Percentiles rank a stretch among this genome's conserved stretches.
phyloP scores from a whole-genome alignment of 2,797 vertebrate species.

The Craterocephalus amniculus region DNA sequence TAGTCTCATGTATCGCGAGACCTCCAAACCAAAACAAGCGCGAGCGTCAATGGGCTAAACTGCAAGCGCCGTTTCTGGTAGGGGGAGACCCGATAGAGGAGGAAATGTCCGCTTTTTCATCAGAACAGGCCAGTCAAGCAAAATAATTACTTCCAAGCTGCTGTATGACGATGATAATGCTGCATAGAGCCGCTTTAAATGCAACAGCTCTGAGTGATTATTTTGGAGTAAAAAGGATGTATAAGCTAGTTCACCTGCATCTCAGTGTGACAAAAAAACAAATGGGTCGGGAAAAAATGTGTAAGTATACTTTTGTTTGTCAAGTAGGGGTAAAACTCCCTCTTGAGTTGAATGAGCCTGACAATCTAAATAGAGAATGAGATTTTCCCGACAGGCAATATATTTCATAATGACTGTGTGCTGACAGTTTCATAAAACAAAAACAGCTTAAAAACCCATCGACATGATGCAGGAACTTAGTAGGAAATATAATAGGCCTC shows the following conservation, averaged over 20 bases:
- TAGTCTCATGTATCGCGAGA: too few relatives aligned
- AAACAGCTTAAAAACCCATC: constrained; percentile 19
- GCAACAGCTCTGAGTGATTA: too few relatives aligned
- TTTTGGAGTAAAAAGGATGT: too few relatives aligned
- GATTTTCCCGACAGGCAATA: neutral
- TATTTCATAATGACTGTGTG: constrained; percentile 9
- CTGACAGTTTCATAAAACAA: constrained; percentile 10
- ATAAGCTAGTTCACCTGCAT: neutral
- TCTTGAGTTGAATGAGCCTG: neutral
- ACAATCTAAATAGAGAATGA: neutral
- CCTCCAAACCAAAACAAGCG: too few relatives aligned
- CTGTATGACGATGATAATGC: too few relatives aligned
- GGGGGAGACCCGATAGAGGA: too few relatives aligned
- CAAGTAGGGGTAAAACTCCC: neutral
- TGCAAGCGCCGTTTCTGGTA: too few relatives aligned
- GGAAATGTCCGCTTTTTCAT: too few relatives aligned
- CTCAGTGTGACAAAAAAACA: neutral
- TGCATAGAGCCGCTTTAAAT: too few relatives aligned
- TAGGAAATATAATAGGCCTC: constrained; percentile 4
- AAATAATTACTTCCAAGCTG: too few relatives aligned
- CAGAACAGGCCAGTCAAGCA: too few relatives aligned
- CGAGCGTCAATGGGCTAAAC: too few relatives aligned
- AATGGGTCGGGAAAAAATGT: neutral
- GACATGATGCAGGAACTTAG: neutral
- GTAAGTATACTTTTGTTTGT: neutral